These are phyloP conservation scores for Macrotis lagotis DNA, from an alignment of 2,113 vertebrate species.

Conservation along the genomic window DNA sequence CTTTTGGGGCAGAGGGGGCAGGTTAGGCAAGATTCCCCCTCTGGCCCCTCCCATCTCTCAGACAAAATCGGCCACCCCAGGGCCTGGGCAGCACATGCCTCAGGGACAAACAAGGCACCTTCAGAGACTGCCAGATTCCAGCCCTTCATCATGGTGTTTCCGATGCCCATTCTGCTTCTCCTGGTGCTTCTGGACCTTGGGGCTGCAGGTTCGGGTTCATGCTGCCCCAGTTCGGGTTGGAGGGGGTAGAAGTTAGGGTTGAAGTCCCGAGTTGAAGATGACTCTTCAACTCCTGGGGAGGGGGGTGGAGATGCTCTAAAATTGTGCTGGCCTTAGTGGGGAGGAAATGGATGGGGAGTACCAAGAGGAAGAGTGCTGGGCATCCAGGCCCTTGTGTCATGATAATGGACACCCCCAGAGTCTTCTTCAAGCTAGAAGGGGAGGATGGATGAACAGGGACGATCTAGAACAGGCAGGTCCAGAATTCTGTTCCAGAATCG, in stretches of 20 bases:
- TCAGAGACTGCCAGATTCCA: constrained; percentile 22
- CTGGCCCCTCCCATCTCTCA: constrained; percentile 50
- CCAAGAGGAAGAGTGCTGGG: neutral
- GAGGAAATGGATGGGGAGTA: neutral
- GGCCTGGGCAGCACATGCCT: constrained; percentile 20
- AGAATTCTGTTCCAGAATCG: neutral
- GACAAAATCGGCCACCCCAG: constrained; percentile 46
- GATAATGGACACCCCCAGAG: neutral
- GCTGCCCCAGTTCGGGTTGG: neutral
- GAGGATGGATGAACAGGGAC: neutral
- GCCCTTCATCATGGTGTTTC: constrained; percentile 50
- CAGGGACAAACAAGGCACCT: neutral
- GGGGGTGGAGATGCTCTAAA: neutral
- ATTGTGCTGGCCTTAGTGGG: neutral
- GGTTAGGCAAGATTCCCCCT: constrained; percentile 55
- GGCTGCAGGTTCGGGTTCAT: constrained; percentile 63
- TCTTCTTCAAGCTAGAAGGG: neutral
- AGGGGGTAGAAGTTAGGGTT: neutral
- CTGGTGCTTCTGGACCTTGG: constrained; percentile 35
- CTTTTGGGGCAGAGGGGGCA: constrained; percentile 29
- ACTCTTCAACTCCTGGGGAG: neutral
- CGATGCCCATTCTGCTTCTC: constrained; percentile 40
- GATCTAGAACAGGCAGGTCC: neutral
- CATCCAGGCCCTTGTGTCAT: neutral
- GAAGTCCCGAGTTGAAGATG: too few relatives aligned